Evolutionary conservation across 2,797 vertebrate genomes (phyloP), one percentile per base, ranked within the genome.

Genomic region (Danionella dracula): DNA sequence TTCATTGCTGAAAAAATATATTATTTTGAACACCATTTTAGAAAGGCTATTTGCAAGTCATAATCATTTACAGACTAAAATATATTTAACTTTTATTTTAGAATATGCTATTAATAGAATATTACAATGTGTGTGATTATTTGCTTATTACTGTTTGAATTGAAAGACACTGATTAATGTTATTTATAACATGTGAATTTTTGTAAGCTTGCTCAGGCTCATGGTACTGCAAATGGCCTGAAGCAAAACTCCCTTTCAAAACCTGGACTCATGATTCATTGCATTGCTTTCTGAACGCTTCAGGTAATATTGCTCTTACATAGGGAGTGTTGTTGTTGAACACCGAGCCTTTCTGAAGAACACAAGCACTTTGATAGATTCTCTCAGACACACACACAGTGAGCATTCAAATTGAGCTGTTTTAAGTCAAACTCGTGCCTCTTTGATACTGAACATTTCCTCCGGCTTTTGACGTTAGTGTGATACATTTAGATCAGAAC

Each of bases 371-470:
- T 75, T 75, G 67, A 73, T 70, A 16, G 45, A 42, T 68, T 64
- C 44, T 16, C 45, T 53, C 44, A 67, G 56, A 50, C 54, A 20
- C 17, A 54, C 68, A 70, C 67, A 73, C 62, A 60, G 57, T 4
- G 15, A 29, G 51, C 62, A 71, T 68, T 69, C 64, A 70, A 53
- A 63, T 55, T 13, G 38, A 66, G 46, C 48, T 38, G 64, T 66
- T 57, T 66, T 49, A 58, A 49, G 64, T 49, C 15, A 8, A 70
- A 63, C 69, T 46, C 8, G 42, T 54, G 27, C 45, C 59, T 60
- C 60, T 81, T 79, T 78, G 73, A 81, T 63, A 67, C 71, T 66
- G 71, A 81, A 79, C 66, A 45, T 62, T 69, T 73, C 38, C 71
- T 82, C 73, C 73, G 71, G 70, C 70, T 71, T 74, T 59, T 61